phyloP scores from a whole-genome alignment of 2,113 vertebrate genomes.

The Tauraco erythrolophus region DNA sequence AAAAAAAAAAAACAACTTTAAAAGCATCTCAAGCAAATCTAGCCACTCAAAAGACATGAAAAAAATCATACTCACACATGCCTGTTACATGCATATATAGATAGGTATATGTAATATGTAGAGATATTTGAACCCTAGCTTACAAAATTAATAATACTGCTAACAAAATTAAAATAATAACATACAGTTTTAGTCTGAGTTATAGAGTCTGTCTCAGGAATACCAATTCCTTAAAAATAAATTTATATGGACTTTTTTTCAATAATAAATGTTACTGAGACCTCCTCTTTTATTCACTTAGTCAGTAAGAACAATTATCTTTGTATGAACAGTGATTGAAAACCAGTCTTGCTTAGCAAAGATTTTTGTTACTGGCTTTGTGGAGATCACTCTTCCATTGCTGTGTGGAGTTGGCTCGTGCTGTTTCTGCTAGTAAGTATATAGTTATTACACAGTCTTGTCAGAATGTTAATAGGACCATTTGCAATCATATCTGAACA shows the following conservation, averaged over 20 bases:
- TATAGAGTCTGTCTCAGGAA: not conserved
- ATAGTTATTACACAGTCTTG: not conserved
- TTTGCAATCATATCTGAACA: not conserved
- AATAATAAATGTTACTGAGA: not conserved
- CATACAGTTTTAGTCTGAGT: not conserved
- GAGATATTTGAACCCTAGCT: not conserved
- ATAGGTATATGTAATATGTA: not conserved
- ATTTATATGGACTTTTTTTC: not conserved
- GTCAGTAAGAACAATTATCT: not conserved
- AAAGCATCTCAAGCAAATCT: not conserved
- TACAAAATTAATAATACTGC: not conserved
- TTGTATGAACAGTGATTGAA: not conserved
- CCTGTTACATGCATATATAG: not conserved
- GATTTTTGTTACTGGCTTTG: not conserved
- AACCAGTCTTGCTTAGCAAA: not conserved
- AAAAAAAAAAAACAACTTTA: not conserved
- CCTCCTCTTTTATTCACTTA: not conserved
- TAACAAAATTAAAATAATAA: not conserved
- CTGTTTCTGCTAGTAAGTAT: not conserved
- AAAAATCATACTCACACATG: not conserved
- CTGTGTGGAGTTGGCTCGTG: not conserved
- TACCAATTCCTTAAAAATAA: not conserved
- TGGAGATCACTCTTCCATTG: not conserved
- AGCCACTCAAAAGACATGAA: not conserved
- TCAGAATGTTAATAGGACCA: not conserved